A percentile compares a stretch with the other conserved stretches of the same genome.
phyloP scores from a whole-genome alignment of 92 coral and sea anemone genomes.

The Paragorgia papillata region DNA sequence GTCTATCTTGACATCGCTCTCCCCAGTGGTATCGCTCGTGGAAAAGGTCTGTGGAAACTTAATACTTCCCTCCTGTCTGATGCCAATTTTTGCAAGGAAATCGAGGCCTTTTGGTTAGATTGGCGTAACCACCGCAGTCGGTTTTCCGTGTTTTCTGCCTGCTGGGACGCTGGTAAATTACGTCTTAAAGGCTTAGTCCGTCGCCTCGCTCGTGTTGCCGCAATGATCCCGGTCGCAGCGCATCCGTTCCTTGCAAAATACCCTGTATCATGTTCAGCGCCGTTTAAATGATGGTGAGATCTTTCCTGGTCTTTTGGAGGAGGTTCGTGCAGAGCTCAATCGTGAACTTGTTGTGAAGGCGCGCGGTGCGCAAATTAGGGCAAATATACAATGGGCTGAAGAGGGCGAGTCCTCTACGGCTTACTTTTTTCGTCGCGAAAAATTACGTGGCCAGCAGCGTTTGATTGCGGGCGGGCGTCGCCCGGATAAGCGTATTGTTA shows the following conservation, averaged over 20 bases:
- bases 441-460: not conserved
- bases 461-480: too few relatives aligned
- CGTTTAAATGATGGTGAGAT: not conserved
- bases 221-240: too few relatives aligned
- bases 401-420: conserved; percentile 3
- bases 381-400: too few relatives aligned
- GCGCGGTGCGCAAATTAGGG: too few relatives aligned
- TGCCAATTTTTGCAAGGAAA: not conserved
- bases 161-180: too few relatives aligned
- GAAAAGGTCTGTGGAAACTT: conserved; percentile 54
- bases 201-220: too few relatives aligned
- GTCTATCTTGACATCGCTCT: not conserved
- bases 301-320: not conserved
- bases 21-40: conserved; percentile 24
- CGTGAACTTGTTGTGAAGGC: too few relatives aligned
- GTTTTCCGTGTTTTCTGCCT: too few relatives aligned
- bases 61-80: conserved; percentile 47
- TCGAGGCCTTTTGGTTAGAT: conserved; percentile 23
- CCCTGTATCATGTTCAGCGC: not conserved
- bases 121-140: conserved; percentile 12
- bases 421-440: not conserved
- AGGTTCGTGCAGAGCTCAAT: not conserved
- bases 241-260: not conserved
- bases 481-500: too few relatives aligned
- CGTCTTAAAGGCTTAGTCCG: conserved; percentile 34